These are phyloP conservation scores for Rhagonycha fulva DNA, from an alignment of 2,888 invertebrate species.

Conservation along the genomic window DNA sequence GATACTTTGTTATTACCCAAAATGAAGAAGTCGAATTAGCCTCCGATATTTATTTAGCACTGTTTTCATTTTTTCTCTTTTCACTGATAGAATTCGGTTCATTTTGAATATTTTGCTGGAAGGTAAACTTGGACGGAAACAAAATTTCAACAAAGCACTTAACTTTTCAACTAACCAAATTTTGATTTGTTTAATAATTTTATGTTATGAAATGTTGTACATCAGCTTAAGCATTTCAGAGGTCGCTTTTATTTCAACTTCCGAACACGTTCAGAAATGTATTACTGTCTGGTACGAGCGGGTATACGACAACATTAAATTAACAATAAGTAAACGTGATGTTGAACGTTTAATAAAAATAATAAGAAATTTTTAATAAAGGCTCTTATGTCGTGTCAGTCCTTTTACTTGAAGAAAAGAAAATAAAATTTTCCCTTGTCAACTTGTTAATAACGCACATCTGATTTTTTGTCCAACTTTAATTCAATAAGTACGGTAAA, in stretches of 20 bases:
- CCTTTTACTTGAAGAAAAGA: conserved; percentile 3
- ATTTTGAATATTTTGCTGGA: neutral
- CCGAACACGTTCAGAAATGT: conserved; percentile 26
- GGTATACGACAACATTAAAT: conserved; percentile 34
- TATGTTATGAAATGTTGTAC: neutral
- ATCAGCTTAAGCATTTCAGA: neutral
- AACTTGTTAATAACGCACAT: conserved; percentile 1
- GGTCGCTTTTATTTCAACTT: neutral
- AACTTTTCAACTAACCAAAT: neutral
- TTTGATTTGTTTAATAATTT: neutral
- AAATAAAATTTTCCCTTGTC: neutral
- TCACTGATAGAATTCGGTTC: neutral
- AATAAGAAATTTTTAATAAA: conserved; percentile 31
- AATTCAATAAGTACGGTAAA: neutral
- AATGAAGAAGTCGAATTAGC: too few relatives aligned
- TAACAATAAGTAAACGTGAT: conserved; percentile 35
- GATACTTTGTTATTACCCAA: too few relatives aligned
- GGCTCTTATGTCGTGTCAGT: conserved; percentile 14
- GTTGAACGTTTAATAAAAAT: conserved; percentile 29
- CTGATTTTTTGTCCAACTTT: neutral
- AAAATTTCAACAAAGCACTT: neutral
- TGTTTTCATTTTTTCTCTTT: too few relatives aligned
- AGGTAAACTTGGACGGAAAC: neutral
- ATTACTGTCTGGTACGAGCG: conserved; percentile 20
- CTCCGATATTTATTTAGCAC: too few relatives aligned